A percentile compares a stretch with the other conserved stretches of the same genome.
Conservation (phyloP, 2,888 invertebrate genomes). For the Spisula subtruncata region DNA sequence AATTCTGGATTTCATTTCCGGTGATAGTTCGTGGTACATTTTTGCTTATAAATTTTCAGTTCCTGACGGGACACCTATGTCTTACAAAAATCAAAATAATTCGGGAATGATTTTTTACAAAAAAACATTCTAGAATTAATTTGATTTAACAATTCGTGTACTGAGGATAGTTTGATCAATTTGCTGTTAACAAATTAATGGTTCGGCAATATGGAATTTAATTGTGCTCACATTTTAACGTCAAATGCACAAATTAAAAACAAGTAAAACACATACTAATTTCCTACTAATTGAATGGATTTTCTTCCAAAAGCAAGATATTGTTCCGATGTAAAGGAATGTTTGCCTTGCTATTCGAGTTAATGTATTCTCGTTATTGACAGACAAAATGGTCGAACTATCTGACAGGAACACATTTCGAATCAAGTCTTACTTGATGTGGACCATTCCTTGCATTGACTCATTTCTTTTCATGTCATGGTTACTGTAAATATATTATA, state of each 20-base stretch:
- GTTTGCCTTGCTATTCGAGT: too few species aligned
- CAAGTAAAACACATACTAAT: too few species aligned
- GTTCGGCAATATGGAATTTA: too few species aligned
- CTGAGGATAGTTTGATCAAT: background rate
- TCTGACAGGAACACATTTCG: background rate
- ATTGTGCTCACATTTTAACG: background rate
- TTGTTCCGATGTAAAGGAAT: too few species aligned
- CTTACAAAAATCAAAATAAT: constrained; percentile 37
- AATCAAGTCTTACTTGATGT: constrained; percentile 16
- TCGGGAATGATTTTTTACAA: constrained; percentile 23
- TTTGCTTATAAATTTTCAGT: constrained; percentile 56
- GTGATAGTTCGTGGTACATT: constrained; percentile 65
- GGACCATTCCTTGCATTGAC: constrained; percentile 51
- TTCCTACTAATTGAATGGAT: too few species aligned
- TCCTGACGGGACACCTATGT: constrained; percentile 44
- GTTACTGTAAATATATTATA: constrained; percentile 39
- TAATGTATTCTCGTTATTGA: background rate
- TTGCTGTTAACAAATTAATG: constrained; percentile 7
- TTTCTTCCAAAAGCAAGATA: too few species aligned
- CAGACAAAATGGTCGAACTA: background rate
- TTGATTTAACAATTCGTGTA: constrained; percentile 5
- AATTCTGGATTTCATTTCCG: constrained; percentile 70
- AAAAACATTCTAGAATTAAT: constrained; percentile 1
- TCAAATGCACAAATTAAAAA: too few species aligned
- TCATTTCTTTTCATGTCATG: constrained; percentile 20